Evolutionary conservation across 2,888 invertebrate genomes (phyloP), one percentile per base, ranked within the genome.

Genomic region (Drosophila imparisetae): DNA sequence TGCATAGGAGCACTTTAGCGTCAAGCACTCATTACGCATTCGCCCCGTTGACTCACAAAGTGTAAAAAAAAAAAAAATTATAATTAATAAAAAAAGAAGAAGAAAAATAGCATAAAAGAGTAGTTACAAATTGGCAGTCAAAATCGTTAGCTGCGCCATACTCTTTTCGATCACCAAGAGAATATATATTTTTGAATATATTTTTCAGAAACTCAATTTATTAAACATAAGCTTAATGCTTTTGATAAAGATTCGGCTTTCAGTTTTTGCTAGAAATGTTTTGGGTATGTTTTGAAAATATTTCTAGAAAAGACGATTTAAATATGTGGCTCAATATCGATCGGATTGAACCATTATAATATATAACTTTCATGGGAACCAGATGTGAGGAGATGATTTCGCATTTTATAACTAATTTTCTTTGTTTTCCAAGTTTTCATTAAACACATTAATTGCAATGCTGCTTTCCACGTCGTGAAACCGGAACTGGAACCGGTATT

Each of bases 1-100:
- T 75, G 73, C 76, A 84, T 83, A 80, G 89, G 81, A 78, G 72
- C 78, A 86, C 86, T 84, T 80, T 54, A 81, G 74, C 36, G 66
- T 69, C 75, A 86, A 83, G 84, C 86, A 86, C 7, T 8, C 86
- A 81, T 86, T 89, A 86, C 89, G 75, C 84, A 89, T 85, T 83
- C 89, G 84, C 81, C 72, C 66, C 67, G 74, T 75, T 77, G 86
- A 77, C 68, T 67, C 54, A 50, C 57, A 61, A 66, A 72, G 75
- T 53, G 75, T 53, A 38, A 67, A 52, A 64, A 62, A 58, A 57
- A 32, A 55, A 48, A n/a, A 30, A 21, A 11, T 38, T 38, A 21
- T 45, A 45, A 27, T 50, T 54, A 49, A 10, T 49, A 49, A 27
- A 18, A 18, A 27, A 48, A 49, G n/a, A 32, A 32, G 40, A 32